These are phyloP conservation scores for Ypsolopha scabrella DNA, from an alignment of 2,888 invertebrate genomes.

Conservation along the genomic window DNA sequence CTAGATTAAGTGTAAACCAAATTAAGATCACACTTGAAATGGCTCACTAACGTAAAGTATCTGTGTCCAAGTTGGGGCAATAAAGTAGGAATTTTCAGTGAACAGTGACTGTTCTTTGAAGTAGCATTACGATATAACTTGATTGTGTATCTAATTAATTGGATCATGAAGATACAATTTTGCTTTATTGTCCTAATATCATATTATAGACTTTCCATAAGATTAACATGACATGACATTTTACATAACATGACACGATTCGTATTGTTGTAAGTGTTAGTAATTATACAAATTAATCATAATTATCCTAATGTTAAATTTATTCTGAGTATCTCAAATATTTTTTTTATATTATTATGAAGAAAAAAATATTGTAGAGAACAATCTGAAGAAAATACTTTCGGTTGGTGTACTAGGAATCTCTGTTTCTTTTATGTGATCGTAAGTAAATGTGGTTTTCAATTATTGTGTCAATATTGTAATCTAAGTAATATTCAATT, in stretches of 20 bases:
- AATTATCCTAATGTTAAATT: slow-evolving; percentile 28
- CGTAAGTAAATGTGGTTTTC: slow-evolving; percentile 42
- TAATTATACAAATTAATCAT: slow-evolving; percentile 42
- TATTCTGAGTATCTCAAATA: slow-evolving; percentile 25
- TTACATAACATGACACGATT: slow-evolving; percentile 10
- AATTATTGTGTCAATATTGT: slow-evolving; percentile 58
- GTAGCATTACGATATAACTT: too few species aligned
- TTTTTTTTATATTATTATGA: slow-evolving; percentile 32
- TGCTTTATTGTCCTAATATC: not conserved
- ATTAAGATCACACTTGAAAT: not conserved
- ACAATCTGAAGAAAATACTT: slow-evolving; percentile 21
- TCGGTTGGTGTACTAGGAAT: slow-evolving; percentile 19
- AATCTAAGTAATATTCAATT: slow-evolving; percentile 41
- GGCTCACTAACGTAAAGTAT: not conserved
- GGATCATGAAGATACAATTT: not conserved
- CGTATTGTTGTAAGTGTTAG: slow-evolving; percentile 33
- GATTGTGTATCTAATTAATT: not conserved
- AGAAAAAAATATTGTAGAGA: slow-evolving; percentile 28
- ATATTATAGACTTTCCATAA: slow-evolving; percentile 4
- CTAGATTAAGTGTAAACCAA: not conserved
- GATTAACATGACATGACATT: slow-evolving; percentile 13
- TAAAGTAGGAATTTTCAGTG: not conserved
- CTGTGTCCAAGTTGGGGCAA: not conserved
- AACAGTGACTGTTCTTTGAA: not conserved
- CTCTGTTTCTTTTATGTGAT: slow-evolving; percentile 23